phyloP scores from a whole-genome alignment of 2,113 vertebrate genomes.

The Ammospiza caudacuta region DNA sequence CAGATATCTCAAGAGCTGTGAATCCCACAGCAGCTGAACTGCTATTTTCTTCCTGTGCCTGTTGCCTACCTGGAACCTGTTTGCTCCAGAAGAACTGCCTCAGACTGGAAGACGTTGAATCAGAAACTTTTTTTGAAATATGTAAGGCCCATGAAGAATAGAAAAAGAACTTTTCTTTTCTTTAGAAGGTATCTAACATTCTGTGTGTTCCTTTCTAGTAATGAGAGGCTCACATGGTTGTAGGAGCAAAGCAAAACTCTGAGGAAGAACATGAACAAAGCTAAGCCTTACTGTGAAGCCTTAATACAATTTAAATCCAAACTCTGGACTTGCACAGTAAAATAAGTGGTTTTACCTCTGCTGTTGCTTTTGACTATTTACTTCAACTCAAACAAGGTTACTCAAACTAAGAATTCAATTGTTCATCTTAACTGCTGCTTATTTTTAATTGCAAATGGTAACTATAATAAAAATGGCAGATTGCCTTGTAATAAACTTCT shows the following conservation, averaged over 20 bases:
- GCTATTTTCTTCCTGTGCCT: not conserved
- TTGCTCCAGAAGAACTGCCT: not conserved
- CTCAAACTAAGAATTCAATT: not conserved
- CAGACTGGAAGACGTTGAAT: not conserved
- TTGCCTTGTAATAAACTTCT: not conserved
- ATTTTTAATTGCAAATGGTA: not conserved
- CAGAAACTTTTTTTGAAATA: not conserved
- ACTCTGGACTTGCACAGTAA: not conserved
- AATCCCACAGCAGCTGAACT: not conserved
- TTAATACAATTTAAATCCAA: not conserved
- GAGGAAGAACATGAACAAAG: not conserved
- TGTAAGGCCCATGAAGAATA: not conserved
- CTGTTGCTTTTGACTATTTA: not conserved
- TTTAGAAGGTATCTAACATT: not conserved
- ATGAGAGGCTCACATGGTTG: not conserved
- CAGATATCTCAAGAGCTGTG: not conserved
- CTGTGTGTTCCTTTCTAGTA: not conserved
- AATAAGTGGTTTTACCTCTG: not conserved
- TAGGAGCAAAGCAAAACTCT: not conserved
- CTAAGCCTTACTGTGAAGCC: not conserved
- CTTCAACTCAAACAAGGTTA: not conserved
- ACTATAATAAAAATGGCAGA: conserved; percentile 24
- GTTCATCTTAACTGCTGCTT: not conserved
- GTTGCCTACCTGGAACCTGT: not conserved
- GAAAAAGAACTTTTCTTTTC: not conserved